phyloP scores from a whole-genome alignment of 2,888 invertebrate genomes.

The Acrobeloides nanus region DNA sequence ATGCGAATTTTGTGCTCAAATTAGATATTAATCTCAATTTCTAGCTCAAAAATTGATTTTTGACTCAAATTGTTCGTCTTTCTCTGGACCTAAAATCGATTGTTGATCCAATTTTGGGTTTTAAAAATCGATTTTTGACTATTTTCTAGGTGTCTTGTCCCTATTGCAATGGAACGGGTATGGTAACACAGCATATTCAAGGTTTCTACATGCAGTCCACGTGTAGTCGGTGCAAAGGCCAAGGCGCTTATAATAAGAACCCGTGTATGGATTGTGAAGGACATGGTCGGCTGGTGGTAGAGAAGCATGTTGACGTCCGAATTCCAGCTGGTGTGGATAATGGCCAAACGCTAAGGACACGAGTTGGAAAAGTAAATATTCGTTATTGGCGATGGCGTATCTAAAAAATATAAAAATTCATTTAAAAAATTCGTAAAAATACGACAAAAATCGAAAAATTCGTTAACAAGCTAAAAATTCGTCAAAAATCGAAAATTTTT shows the following conservation, averaged over 20 bases:
- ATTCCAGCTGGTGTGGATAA: conserved; percentile 90
- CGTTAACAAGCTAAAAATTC: no score
- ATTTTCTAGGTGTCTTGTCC: conserved; percentile 66
- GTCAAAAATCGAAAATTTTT: conserved; percentile 4
- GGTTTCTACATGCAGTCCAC: conserved; percentile 39
- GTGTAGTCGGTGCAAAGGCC: conserved; percentile 69
- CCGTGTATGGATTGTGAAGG: conserved; percentile 84
- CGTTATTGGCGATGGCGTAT: no score
- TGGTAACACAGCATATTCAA: conserved; percentile 19
- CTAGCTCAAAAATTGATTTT: no score
- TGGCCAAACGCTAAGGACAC: conserved; percentile 90
- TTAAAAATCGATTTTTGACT: not conserved
- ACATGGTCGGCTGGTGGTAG: conserved; percentile 80
- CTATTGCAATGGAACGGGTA: conserved; percentile 78
- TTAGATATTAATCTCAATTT: not conserved
- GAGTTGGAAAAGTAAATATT: conserved; percentile 67
- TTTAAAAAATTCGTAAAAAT: no score
- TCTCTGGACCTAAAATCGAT: no score
- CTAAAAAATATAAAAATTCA: no score
- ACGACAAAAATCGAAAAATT: no score
- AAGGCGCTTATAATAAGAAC: conserved; percentile 75
- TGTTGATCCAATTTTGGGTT: no score
- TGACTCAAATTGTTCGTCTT: no score
- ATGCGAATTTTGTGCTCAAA: conserved; percentile 3
- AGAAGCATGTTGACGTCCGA: conserved; percentile 79